Conservation (phyloP, 2,888 invertebrate species). For the Parnassius orleans region DNA sequence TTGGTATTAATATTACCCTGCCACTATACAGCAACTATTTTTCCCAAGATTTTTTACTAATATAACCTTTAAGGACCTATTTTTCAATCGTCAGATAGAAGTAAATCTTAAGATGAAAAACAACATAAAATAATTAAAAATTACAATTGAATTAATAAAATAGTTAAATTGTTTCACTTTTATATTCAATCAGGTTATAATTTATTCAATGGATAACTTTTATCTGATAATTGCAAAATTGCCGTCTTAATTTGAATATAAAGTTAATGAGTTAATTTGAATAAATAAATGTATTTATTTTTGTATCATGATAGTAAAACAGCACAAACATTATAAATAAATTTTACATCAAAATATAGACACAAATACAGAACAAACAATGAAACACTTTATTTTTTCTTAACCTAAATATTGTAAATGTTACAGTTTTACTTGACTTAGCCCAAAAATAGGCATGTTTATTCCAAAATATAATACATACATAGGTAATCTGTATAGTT, state of each 20-base stretch:
- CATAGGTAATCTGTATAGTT: neutral
- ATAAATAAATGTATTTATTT: conserved; percentile 31
- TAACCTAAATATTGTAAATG: conserved; percentile 22
- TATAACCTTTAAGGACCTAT: no score
- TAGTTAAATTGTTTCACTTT: no score
- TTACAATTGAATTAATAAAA: no score
- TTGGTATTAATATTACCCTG: no score
- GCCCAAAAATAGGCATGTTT: conserved; percentile 6
- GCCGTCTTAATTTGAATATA: neutral
- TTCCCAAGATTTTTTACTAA: no score
- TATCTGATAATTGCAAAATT: no score
- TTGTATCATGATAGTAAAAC: conserved; percentile 34
- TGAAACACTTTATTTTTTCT: conserved; percentile 17
- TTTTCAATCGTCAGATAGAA: no score
- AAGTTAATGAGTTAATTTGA: conserved; percentile 2
- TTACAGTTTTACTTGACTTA: neutral
- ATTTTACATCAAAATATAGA: conserved; percentile 37
- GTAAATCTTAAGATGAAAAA: no score
- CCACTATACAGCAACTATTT: no score
- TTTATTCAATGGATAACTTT: no score
- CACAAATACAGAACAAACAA: conserved; percentile 28
- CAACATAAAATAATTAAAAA: no score
- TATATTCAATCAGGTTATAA: no score
- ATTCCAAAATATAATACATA: neutral
- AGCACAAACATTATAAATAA: conserved; percentile 38